phyloP scores from a whole-genome alignment of 2,888 invertebrate species.

The Thecophora atra region DNA sequence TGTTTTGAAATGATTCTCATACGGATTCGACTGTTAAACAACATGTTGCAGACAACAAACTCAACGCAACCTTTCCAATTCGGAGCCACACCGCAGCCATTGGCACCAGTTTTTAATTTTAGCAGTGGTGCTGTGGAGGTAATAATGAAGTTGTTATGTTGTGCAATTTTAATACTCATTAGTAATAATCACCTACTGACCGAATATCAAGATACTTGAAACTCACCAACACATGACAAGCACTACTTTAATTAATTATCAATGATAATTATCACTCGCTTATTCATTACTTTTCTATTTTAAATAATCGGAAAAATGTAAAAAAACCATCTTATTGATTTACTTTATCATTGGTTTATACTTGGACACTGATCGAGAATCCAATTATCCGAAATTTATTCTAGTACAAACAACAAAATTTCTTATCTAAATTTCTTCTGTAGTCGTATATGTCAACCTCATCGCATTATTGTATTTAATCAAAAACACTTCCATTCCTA shows the following conservation, averaged over 20 bases:
- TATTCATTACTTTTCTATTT: too few species aligned
- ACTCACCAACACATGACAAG: neutral
- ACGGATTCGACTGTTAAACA: constrained; percentile 27
- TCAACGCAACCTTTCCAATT: constrained; percentile 57
- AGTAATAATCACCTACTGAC: neutral
- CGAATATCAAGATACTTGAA: neutral
- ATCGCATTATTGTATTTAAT: too few species aligned
- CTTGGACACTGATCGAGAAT: too few species aligned
- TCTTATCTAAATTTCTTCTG: too few species aligned
- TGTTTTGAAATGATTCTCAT: constrained; percentile 40
- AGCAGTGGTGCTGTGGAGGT: constrained; percentile 53
- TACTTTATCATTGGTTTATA: too few species aligned
- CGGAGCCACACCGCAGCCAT: constrained; percentile 54
- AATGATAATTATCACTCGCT: neutral
- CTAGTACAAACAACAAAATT: too few species aligned
- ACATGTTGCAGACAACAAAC: constrained; percentile 24
- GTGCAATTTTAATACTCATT: neutral
- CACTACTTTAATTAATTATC: neutral
- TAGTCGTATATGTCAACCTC: too few species aligned
- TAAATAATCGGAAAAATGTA: too few species aligned
- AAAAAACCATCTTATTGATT: too few species aligned
- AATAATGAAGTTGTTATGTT: constrained; percentile 36
- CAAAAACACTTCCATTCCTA: too few species aligned
- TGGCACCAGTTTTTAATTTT: constrained; percentile 57
- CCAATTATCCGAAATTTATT: too few species aligned